Base-by-base conservation (phyloP, 1,140 invertebrate genomes). In the Rhizoglyphus robini region DNA sequence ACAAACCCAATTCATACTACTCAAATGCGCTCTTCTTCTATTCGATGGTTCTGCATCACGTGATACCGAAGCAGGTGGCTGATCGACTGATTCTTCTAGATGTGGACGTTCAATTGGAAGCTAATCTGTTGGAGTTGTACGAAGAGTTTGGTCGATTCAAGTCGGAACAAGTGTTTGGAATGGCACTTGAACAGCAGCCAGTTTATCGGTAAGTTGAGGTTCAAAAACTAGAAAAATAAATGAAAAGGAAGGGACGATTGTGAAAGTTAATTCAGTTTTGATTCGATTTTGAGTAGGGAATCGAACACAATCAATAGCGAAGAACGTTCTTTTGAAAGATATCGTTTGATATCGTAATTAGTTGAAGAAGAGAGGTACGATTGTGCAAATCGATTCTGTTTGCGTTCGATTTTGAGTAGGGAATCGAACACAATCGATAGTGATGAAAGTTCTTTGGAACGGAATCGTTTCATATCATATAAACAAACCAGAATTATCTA, bases 1-100 rank as follows among this genome's bases (percentile, higher is more conserved):
- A 83, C 41, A 83, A 83, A 69, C 83, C 84, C 61, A 85, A 86
- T 67, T 83, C 85, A 1, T 90, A 90, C 71, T 90, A 89, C 71
- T 87, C 85, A 61, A 85, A 89, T 76, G 82, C 85, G 0, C 74
- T 90, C 1, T 91, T 90, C 73, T 90, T 87, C 72, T 72, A 90
- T 2, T 90, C 88, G 0, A 76, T 88, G 4, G 86, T 84, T 3
- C 73, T 90, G 18, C 83, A 89, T 74, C 77, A 81, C 70, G 81
- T 90, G 49, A 81, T 87, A 23, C 0, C 51, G 75, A 61, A 79
- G 85, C 63, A 13, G 23, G 27, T 34, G n/a, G 58, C 58, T 27
- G 76, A 81, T n/a, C 75, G 78, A 65, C 81, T 85, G 11, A 81
- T 88, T 48, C 80, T 90, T 74, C 76, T 90, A 11, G 88, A 92